These are phyloP conservation scores for Echeneis naucrates DNA, from an alignment of 2,797 vertebrate species.

Conservation along the genomic window DNA sequence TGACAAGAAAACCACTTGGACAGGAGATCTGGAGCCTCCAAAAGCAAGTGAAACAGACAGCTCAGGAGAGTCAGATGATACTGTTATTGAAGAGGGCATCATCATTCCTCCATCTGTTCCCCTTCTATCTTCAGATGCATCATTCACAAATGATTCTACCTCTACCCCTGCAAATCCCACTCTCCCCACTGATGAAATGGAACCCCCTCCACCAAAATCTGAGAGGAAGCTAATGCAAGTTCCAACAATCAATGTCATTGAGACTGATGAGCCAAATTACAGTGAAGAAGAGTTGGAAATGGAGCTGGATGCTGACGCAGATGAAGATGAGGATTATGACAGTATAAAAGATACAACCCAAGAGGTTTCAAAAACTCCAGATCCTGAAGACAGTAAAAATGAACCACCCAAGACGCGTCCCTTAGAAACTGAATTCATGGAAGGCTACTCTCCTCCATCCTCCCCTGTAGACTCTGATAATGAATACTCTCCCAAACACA, in stretches of 20 bases:
- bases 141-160: conserved; percentile 39
- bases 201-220: conserved; percentile 41
- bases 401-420: conserved; percentile 55
- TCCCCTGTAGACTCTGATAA: conserved; percentile 77
- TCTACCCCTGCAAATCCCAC: not conserved
- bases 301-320: conserved; percentile 70
- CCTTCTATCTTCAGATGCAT: conserved; percentile 30
- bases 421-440: conserved; percentile 75
- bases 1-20: conserved; percentile 45
- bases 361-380: conserved; percentile 42
- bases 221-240: conserved; percentile 81
- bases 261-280: conserved; percentile 85
- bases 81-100: conserved; percentile 87
- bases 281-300: conserved; percentile 81
- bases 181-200: conserved; percentile 49
- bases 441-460: conserved; percentile 74
- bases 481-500: conserved; percentile 74
- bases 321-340: conserved; percentile 73
- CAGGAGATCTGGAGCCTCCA: conserved; percentile 64
- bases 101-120: conserved; percentile 22
- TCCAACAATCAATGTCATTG: conserved; percentile 88
- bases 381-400: conserved; percentile 41
- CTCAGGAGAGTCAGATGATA: conserved; percentile 93
- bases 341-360: conserved; percentile 61
- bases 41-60: conserved; percentile 87